Evolutionary conservation across 2,797 vertebrate species (phyloP).

Genomic region (Ceryle rudis): DNA sequence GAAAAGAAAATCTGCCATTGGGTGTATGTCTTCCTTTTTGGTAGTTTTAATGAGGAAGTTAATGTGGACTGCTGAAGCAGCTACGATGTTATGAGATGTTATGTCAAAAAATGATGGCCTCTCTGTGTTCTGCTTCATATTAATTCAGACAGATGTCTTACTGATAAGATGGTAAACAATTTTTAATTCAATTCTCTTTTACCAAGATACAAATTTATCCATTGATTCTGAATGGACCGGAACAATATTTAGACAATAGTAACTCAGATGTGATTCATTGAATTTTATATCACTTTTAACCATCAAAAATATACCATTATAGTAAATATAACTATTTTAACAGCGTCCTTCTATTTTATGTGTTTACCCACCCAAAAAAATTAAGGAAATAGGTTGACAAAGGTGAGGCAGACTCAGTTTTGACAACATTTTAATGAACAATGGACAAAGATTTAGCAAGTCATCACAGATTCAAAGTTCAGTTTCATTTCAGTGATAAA

Average conservation of each 20-base stretch:
- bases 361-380: neutral
- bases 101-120: neutral
- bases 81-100: neutral
- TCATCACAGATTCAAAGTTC: neutral
- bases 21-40: neutral
- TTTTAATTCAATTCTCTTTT: neutral
- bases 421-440: neutral
- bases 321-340: neutral
- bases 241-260: neutral
- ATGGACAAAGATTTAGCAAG: neutral
- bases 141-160: neutral
- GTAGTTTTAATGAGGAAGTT: neutral
- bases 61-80: neutral
- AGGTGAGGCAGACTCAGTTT: neutral
- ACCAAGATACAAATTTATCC: neutral
- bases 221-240: neutral
- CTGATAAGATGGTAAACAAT: neutral
- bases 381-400: neutral
- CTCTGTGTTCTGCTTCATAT: neutral
- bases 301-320: neutral
- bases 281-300: neutral
- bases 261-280: neutral
- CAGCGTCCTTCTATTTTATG: neutral
- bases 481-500: neutral
- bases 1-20: neutral